Conservation (phyloP, 2,888 invertebrate species). For the Plagiodera versicolora region DNA sequence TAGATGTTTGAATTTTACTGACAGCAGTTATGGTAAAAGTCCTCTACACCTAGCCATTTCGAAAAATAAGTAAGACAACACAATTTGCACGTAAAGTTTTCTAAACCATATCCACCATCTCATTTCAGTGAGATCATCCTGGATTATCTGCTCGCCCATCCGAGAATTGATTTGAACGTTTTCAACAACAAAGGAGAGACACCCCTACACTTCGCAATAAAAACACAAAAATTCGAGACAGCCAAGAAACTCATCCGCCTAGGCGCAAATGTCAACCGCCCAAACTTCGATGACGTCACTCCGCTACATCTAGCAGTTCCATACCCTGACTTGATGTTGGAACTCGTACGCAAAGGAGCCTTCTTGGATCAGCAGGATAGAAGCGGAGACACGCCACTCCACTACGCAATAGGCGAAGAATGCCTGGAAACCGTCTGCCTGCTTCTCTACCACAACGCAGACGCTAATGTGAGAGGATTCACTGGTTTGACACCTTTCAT, state of each 20-base stretch:
- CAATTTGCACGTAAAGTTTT: neutral
- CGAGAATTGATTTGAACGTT: constrained; percentile 34
- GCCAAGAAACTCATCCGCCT: constrained; percentile 35
- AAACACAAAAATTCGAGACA: constrained; percentile 25
- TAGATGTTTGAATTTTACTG: constrained; percentile 38
- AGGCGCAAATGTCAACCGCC: constrained; percentile 39
- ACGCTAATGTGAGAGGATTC: constrained; percentile 34
- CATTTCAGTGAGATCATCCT: constrained; percentile 39
- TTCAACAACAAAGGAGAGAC: constrained; percentile 41
- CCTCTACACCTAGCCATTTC: constrained; percentile 40
- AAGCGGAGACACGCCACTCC: constrained; percentile 40
- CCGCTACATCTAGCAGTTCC: constrained; percentile 40
- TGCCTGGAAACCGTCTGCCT: constrained; percentile 40
- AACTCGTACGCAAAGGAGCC: constrained; percentile 40
- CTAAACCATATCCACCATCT: neutral
- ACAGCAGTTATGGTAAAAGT: constrained; percentile 42
- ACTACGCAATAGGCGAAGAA: constrained; percentile 36
- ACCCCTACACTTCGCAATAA: constrained; percentile 36
- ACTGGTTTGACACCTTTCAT: constrained; percentile 41
- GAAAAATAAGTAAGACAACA: constrained; percentile 36
- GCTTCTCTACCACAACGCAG: constrained; percentile 43
- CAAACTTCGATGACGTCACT: constrained; percentile 35
- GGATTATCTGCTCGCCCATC: constrained; percentile 34
- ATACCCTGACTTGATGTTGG: constrained; percentile 30
- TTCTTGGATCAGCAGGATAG: constrained; percentile 41